These are phyloP conservation scores for Crematogaster levior DNA, from an alignment of 2,888 invertebrate species.

Conservation along the genomic window DNA sequence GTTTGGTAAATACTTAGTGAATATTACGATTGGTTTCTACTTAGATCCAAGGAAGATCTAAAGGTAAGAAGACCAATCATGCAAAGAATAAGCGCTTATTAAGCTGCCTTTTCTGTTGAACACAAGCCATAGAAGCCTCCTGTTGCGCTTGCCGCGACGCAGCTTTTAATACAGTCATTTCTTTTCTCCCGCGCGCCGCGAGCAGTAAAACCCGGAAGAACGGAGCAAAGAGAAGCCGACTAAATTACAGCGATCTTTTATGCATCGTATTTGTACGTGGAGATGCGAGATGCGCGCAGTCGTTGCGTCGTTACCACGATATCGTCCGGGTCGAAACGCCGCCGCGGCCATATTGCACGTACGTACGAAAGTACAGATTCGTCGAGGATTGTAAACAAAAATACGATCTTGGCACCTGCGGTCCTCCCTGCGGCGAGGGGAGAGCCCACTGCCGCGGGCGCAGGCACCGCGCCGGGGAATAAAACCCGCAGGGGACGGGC, in stretches of 20 bases:
- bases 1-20: too few relatives aligned
- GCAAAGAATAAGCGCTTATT: too few relatives aligned
- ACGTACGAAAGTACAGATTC: conserved; percentile 70
- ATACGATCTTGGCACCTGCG: conserved; percentile 72
- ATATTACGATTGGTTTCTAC: too few relatives aligned
- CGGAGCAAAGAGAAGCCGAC: conserved; percentile 31
- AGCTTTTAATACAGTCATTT: conserved; percentile 54
- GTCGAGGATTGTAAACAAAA: conserved; percentile 73
- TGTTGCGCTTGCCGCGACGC: conserved; percentile 12
- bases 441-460: neutral
- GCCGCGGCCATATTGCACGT: conserved; percentile 61
- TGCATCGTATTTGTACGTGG: conserved; percentile 66
- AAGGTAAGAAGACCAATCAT: too few relatives aligned
- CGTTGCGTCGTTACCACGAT: conserved; percentile 55
- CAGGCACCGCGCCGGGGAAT: neutral
- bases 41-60: too few relatives aligned
- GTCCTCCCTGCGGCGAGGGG: neutral
- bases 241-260: conserved; percentile 72
- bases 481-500: neutral
- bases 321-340: conserved; percentile 49
- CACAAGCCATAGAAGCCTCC: too few relatives aligned
- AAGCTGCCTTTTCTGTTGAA: too few relatives aligned
- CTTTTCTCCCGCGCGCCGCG: conserved; percentile 39
- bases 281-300: conserved; percentile 41
- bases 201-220: conserved; percentile 54